Evolutionary conservation across 2,888 invertebrate species (phyloP).

Genomic region (Deroplatys truncata): DNA sequence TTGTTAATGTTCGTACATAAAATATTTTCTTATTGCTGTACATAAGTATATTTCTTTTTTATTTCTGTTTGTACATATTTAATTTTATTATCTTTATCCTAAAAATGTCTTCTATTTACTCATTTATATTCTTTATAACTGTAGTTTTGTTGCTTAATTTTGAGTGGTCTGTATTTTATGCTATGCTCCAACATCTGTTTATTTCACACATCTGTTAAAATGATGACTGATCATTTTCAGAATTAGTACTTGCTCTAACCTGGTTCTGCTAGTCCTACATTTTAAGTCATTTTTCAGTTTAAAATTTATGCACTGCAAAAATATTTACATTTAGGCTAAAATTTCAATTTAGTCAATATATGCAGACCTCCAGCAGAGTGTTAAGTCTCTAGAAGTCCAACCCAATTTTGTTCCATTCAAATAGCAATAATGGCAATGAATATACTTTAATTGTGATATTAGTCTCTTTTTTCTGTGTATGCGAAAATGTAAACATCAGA

Average conservation of each 20-base stretch:
- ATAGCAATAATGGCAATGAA: not conserved
- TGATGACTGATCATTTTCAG: not conserved
- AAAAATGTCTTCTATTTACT: not conserved
- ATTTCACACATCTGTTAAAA: not conserved
- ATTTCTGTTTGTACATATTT: not conserved
- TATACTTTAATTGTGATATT: not conserved
- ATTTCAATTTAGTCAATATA: not conserved
- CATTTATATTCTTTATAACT: not conserved
- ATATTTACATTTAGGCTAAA: not conserved
- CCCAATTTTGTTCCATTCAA: not conserved
- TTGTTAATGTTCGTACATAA: not conserved
- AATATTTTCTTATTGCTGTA: not conserved
- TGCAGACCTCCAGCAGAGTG: not conserved
- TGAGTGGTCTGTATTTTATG: not conserved
- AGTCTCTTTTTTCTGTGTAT: not conserved
- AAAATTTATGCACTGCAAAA: not conserved
- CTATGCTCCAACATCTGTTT: not conserved
- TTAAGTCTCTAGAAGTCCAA: not conserved
- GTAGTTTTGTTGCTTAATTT: not conserved
- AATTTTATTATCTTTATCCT: not conserved
- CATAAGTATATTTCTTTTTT: not conserved
- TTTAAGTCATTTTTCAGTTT: not conserved
- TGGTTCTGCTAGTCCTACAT: not conserved
- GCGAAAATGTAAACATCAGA: not conserved
- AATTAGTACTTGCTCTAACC: not conserved